Evolutionary conservation across 2,797 vertebrate genomes (phyloP).

Genomic region (Pelodytes ibericus): DNA sequence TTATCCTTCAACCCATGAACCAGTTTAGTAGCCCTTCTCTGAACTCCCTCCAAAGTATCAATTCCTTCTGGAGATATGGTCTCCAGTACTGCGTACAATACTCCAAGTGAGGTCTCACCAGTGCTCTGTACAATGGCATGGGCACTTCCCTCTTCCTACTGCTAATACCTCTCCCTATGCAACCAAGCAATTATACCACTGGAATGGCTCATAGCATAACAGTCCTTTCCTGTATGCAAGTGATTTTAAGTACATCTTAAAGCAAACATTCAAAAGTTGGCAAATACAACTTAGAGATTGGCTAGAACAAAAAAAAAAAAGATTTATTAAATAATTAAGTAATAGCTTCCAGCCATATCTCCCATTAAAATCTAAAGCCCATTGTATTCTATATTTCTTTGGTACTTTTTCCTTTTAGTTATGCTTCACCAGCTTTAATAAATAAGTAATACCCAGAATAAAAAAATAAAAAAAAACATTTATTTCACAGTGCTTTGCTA

Average conservation of each 20-base stretch:
- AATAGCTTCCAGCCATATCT: slow-evolving; percentile 77
- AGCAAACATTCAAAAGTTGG: slow-evolving; percentile 71
- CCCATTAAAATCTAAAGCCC: slow-evolving; percentile 78
- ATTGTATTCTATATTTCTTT: slow-evolving; percentile 76
- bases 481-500: slow-evolving; percentile 70
- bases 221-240: slow-evolving; percentile 66
- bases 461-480: slow-evolving; percentile 64
- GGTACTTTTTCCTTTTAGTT: slow-evolving; percentile 73
- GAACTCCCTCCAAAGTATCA: too few species aligned
- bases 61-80: too few species aligned
- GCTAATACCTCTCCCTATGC: too few species aligned
- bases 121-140: too few species aligned
- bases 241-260: slow-evolving; percentile 67
- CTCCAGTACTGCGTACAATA: too few species aligned
- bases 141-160: too few species aligned
- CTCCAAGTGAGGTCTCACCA: too few species aligned
- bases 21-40: too few species aligned
- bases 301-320: slow-evolving; percentile 67
- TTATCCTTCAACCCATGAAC: too few species aligned
- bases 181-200: too few species aligned
- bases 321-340: slow-evolving; percentile 83
- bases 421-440: slow-evolving; percentile 78
- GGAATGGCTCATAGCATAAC: slow-evolving; percentile 60
- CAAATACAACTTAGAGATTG: slow-evolving; percentile 73
- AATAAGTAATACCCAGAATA: slow-evolving; percentile 76